These are phyloP conservation scores for Zosterops pallidus DNA, from an alignment of 2,113 vertebrate species.

Conservation along the genomic window DNA sequence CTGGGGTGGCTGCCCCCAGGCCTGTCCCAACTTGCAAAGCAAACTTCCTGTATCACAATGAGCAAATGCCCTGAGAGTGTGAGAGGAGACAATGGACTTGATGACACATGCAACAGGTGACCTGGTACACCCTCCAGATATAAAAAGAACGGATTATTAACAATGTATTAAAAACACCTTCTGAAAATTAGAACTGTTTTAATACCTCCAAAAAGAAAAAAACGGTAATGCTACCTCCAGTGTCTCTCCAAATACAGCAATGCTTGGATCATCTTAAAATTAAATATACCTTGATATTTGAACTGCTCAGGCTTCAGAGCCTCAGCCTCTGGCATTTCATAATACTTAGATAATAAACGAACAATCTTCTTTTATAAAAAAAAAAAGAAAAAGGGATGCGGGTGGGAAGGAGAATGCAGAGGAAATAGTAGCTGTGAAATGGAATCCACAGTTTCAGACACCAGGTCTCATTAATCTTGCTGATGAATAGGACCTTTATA, in stretches of 20 bases:
- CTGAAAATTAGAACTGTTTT: background rate
- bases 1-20: fast-evolving
- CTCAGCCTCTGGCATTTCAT: constrained; percentile 66
- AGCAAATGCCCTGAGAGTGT: fast-evolving
- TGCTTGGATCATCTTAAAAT: constrained; percentile 53
- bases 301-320: constrained; percentile 52
- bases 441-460: constrained; percentile 37
- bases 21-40: fast-evolving
- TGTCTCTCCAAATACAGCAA: background rate
- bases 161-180: background rate
- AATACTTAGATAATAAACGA: constrained; percentile 59
- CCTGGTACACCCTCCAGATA: background rate
- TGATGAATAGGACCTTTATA: constrained; percentile 58
- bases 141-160: background rate
- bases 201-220: background rate
- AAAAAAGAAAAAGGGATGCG: background rate
- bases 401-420: background rate
- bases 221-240: background rate
- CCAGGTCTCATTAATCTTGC: constrained; percentile 58
- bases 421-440: constrained; percentile 7
- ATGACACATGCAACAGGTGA: background rate
- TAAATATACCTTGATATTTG: constrained; percentile 64
- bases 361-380: constrained; percentile 49
- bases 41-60: fast-evolving
- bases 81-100: fast-evolving